These are phyloP conservation scores for Actenoides lindsayi DNA, from an alignment of 2,113 vertebrate species.

Conservation along the genomic window DNA sequence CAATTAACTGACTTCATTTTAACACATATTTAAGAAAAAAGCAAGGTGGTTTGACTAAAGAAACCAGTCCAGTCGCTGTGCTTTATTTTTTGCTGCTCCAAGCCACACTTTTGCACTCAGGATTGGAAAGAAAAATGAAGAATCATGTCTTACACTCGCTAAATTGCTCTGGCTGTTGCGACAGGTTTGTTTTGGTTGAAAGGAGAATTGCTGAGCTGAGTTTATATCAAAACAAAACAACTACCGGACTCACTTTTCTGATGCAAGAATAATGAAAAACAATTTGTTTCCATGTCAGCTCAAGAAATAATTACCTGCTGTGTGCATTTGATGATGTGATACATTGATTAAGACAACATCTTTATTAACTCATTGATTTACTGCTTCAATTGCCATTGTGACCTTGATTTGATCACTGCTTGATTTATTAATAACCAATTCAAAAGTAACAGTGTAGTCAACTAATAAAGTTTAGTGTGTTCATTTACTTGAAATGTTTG, in stretches of 20 bases:
- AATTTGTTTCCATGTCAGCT: background rate
- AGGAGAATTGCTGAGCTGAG: background rate
- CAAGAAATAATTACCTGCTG: conserved; percentile 24
- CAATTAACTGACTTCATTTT: background rate
- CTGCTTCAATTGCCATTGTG: conserved; percentile 11
- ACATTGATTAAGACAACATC: conserved; percentile 46
- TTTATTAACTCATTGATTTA: conserved; percentile 51
- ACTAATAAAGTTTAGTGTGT: conserved; percentile 16
- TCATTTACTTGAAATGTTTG: conserved; percentile 8
- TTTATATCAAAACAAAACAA: conserved; percentile 10
- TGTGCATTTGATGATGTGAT: conserved; percentile 13
- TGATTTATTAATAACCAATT: conserved; percentile 40
- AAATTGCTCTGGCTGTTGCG: background rate
- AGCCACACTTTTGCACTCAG: background rate
- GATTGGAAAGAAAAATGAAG: background rate
- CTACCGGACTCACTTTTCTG: conserved; percentile 1
- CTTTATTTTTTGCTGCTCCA: background rate
- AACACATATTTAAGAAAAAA: background rate
- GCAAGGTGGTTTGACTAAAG: background rate
- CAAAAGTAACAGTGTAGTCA: conserved; percentile 10
- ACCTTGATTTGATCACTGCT: conserved; percentile 36
- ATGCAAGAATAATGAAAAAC: conserved; percentile 46
- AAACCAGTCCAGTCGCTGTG: background rate
- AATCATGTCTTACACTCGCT: background rate
- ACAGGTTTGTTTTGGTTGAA: background rate